These are phyloP conservation scores for Siderastrea siderea DNA, from an alignment of 92 coral and sea anemone species.

Conservation along the genomic window DNA sequence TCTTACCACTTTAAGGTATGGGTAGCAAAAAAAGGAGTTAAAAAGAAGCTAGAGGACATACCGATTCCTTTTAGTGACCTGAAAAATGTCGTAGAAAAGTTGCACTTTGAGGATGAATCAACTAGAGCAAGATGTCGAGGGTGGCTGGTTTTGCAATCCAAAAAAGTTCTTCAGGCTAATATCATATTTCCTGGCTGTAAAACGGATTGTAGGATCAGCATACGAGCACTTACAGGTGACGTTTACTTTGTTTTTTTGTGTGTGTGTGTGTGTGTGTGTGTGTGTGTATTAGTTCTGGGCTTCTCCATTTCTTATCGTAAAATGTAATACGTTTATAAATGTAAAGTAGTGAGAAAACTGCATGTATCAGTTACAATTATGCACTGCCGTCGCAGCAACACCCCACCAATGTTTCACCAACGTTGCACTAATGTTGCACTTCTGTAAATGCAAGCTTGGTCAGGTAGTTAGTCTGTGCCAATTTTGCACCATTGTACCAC, in stretches of 20 bases:
- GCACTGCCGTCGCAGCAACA: no score
- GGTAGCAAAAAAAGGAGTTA: constrained; percentile 18
- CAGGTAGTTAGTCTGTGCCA: no score
- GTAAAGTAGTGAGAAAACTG: no score
- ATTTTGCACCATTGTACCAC: no score
- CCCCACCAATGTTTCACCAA: no score
- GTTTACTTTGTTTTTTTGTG: background rate
- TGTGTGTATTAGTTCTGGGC: no score
- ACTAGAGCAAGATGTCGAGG: constrained; percentile 44
- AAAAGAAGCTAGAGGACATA: constrained; percentile 38
- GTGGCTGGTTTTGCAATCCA: constrained; percentile 45
- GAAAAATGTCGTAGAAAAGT: constrained; percentile 41
- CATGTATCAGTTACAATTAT: no score
- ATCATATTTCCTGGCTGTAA: constrained; percentile 35
- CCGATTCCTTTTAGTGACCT: constrained; percentile 47
- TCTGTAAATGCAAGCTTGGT: no score
- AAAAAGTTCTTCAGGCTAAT: constrained; percentile 18
- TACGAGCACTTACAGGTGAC: constrained; percentile 35
- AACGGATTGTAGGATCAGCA: constrained; percentile 27
- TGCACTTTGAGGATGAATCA: constrained; percentile 38
- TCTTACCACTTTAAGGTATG: constrained; percentile 8
- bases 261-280: no score
- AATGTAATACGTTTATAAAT: no score
- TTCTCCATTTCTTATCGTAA: no score
- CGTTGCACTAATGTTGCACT: no score